Percentiles rank a stretch among this genome's conserved stretches.
Evolutionary conservation across 1,140 invertebrate species (phyloP).

Genomic region (Hyles euphorbiae): DNA sequence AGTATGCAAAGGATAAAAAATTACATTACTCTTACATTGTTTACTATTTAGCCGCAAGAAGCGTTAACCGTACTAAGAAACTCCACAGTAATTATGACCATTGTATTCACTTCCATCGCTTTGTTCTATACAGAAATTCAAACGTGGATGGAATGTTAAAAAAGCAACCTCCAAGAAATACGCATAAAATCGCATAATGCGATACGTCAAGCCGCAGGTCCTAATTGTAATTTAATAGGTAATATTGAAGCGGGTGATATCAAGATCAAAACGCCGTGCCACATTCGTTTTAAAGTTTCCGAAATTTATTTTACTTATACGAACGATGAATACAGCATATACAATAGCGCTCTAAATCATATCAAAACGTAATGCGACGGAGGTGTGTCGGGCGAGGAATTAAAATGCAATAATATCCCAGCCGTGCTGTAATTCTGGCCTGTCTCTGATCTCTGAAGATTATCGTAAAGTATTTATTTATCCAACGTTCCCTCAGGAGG

Average conservation of each 20-base stretch:
- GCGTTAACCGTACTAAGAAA: no score
- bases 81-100: no score
- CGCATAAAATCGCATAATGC: conserved; percentile 25
- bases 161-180: neutral
- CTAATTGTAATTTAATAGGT: conserved; percentile 58
- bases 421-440: conserved; percentile 58
- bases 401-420: conserved; percentile 72
- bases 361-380: conserved; percentile 52
- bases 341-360: conserved; percentile 66
- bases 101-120: no score
- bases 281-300: conserved; percentile 40
- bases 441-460: conserved; percentile 64
- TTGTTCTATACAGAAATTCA: no score
- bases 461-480: conserved; percentile 73
- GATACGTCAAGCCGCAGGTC: conserved; percentile 38
- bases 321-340: conserved; percentile 26
- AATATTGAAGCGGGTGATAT: conserved; percentile 38
- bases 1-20: no score
- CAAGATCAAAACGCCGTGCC: conserved; percentile 32
- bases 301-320: conserved; percentile 45
- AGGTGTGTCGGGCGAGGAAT: conserved; percentile 57
- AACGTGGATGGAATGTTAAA: no score
- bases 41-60: no score
- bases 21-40: no score
- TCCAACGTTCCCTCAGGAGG: conserved; percentile 61